phyloP scores from a whole-genome alignment of 2,113 vertebrate species.

The Nasalis larvatus region DNA sequence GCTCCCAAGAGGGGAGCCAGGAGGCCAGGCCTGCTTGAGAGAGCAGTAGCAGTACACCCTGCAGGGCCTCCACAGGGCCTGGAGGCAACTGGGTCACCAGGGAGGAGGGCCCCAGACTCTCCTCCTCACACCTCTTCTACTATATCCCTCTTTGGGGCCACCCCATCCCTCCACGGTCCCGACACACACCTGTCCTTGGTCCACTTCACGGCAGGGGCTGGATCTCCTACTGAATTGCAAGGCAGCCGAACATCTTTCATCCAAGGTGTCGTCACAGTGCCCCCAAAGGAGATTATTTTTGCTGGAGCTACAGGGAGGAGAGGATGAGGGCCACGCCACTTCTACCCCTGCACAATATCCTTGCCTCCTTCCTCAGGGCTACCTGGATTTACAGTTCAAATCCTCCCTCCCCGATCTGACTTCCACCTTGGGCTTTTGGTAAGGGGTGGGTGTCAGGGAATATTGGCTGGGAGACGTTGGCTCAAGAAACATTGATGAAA shows the following conservation, averaged over 20 bases:
- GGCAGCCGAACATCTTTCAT: constrained; percentile 98
- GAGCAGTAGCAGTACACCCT: background rate
- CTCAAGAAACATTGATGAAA: background rate
- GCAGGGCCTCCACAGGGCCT: background rate
- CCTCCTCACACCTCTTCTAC: background rate
- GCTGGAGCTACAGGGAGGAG: constrained; percentile 89
- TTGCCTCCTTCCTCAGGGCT: background rate
- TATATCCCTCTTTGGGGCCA: background rate
- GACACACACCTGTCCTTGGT: constrained; percentile 95
- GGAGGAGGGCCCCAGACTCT: background rate
- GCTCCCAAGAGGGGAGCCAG: no score
- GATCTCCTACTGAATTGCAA: constrained; percentile 96
- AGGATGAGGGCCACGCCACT: background rate
- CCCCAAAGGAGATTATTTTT: constrained; percentile 98
- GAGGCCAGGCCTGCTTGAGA: background rate
- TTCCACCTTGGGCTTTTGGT: background rate
- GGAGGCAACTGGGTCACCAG: no score
- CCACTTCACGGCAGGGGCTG: constrained; percentile 95
- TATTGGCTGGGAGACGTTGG: background rate
- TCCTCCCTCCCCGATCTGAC: background rate
- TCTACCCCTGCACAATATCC: background rate
- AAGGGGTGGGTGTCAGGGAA: background rate
- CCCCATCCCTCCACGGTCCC: rapidly evolving
- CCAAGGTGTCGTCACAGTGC: constrained; percentile 97
- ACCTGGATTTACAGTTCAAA: background rate